Conservation (phyloP, 2,888 invertebrate genomes). For the Euplagia quadripunctaria region DNA sequence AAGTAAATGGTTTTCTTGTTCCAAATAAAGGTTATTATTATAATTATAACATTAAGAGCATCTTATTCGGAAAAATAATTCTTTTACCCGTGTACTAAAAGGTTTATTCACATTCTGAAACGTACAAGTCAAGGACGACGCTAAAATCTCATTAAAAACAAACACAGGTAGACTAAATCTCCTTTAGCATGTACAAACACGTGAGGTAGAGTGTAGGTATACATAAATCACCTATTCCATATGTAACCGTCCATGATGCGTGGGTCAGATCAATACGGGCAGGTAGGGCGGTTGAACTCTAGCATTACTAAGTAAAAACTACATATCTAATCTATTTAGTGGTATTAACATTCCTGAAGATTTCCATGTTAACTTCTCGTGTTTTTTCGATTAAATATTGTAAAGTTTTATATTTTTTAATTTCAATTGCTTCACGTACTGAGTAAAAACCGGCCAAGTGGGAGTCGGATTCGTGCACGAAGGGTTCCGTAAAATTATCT, state of each 20-base stretch:
- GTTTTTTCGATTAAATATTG: too few species aligned
- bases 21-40: too few species aligned
- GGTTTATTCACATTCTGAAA: not conserved
- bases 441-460: too few species aligned
- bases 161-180: not conserved
- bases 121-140: not conserved
- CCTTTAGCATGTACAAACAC: slow-evolving; percentile 3
- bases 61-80: not conserved
- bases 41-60: not conserved
- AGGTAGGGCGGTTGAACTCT: not conserved
- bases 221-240: slow-evolving; percentile 24
- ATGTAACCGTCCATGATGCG: slow-evolving; percentile 11
- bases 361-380: too few species aligned
- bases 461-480: too few species aligned
- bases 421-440: too few species aligned
- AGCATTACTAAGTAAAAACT: not conserved
- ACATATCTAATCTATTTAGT: too few species aligned
- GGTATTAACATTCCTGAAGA: too few species aligned
- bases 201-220: slow-evolving; percentile 10
- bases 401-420: too few species aligned
- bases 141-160: not conserved
- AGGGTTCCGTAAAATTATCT: too few species aligned
- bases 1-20: too few species aligned
- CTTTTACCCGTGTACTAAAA: not conserved
- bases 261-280: slow-evolving; percentile 21